Percentiles rank a stretch among this genome's conserved stretches.
These are phyloP conservation scores for Patagioenas fasciata DNA, from an alignment of 2,113 vertebrate species.

Conservation along the genomic window DNA sequence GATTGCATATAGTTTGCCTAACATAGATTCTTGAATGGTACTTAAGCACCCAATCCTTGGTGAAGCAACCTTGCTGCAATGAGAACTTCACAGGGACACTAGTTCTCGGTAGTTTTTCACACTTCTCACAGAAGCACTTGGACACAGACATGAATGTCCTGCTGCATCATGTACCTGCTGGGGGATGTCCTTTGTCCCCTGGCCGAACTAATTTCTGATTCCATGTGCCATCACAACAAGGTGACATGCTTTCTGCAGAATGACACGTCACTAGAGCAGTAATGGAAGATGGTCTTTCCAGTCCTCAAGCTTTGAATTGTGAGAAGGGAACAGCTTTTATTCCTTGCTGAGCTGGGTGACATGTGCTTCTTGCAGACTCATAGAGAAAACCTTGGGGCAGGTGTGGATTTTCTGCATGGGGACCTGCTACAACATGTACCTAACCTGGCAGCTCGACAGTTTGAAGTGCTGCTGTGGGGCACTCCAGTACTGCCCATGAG, in stretches of 20 bases:
- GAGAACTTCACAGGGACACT: neutral
- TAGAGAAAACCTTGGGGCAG: neutral
- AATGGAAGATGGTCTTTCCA: neutral
- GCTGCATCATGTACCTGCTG: neutral
- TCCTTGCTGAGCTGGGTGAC: neutral
- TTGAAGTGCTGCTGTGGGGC: neutral
- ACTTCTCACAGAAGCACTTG: neutral
- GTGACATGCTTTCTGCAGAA: neutral
- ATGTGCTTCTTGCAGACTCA: neutral
- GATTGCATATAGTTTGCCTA: neutral
- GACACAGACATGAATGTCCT: neutral
- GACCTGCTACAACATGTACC: rapidly evolving
- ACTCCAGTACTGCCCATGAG: neutral
- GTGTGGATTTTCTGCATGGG: neutral
- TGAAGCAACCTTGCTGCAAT: neutral
- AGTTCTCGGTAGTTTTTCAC: neutral
- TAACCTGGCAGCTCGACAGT: neutral
- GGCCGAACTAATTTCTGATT: neutral
- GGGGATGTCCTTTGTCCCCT: neutral
- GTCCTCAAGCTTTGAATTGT: neutral
- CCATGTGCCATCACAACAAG: neutral
- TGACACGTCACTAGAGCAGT: rapidly evolving
- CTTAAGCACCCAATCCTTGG: neutral
- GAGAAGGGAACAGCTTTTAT: neutral
- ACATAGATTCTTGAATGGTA: neutral